phyloP scores from a whole-genome alignment of 1,140 invertebrate genomes.

The Thereuonema tuberculata region DNA sequence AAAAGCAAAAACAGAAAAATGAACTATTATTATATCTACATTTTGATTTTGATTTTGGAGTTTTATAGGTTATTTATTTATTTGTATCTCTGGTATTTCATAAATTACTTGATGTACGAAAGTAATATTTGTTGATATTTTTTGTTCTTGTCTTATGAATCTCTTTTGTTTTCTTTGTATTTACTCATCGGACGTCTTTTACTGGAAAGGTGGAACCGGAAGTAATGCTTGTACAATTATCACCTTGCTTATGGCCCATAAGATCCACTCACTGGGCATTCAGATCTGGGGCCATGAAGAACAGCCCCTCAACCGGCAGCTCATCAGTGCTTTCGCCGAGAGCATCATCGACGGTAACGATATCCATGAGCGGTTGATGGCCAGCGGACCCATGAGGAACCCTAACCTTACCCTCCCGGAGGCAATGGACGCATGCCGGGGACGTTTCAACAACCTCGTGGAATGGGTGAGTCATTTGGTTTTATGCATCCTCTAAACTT shows the following conservation, averaged over 20 bases:
- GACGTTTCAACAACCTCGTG: slow-evolving; percentile 16
- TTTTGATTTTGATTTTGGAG: too few relatives aligned
- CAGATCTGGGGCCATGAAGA: slow-evolving; percentile 19
- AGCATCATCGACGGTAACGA: slow-evolving; percentile 25
- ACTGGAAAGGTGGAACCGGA: slow-evolving; percentile 15
- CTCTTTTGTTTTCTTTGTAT: too few relatives aligned
- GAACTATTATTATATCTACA: too few relatives aligned
- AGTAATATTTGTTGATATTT: too few relatives aligned
- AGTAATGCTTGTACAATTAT: slow-evolving; percentile 24
- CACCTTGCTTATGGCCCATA: slow-evolving; percentile 17
- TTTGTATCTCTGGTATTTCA: too few relatives aligned
- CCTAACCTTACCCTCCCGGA: slow-evolving; percentile 21
- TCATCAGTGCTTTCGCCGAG: slow-evolving; percentile 21
- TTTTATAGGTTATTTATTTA: too few relatives aligned
- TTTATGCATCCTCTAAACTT: too few relatives aligned
- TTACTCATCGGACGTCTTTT: too few relatives aligned
- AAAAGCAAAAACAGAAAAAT: too few relatives aligned
- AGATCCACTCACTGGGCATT: slow-evolving; percentile 18
- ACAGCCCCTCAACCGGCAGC: slow-evolving; percentile 19
- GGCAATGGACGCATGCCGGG: slow-evolving; percentile 16
- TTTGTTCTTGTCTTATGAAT: too few relatives aligned
- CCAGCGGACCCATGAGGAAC: slow-evolving; percentile 12
- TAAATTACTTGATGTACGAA: too few relatives aligned
- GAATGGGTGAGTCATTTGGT: slow-evolving; percentile 20
- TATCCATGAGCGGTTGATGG: slow-evolving; percentile 19